Conservation (phyloP, 1,140 invertebrate species). For the Brachionus plicatilis region DNA sequence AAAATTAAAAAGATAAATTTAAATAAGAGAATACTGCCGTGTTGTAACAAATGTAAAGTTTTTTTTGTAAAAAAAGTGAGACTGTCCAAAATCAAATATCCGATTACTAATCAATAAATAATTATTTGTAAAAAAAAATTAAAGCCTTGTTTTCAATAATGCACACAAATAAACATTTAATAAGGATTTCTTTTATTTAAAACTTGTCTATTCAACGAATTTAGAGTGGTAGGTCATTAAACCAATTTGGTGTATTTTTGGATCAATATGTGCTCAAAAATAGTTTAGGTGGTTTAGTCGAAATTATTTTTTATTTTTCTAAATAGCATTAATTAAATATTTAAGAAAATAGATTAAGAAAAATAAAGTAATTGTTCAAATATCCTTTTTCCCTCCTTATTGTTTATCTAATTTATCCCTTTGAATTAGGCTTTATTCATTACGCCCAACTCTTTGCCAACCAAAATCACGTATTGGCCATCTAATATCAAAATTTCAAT, state of each 20-base stretch:
- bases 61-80: too few species aligned
- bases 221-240: neutral
- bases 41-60: too few species aligned
- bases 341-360: neutral
- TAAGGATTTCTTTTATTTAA: neutral
- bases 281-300: neutral
- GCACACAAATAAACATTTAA: neutral
- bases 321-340: neutral
- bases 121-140: neutral
- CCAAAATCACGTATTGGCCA: neutral
- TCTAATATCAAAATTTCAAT: neutral
- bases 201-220: neutral
- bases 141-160: neutral
- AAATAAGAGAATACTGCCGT: too few species aligned
- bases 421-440: neutral
- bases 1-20: too few species aligned
- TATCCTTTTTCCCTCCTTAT: neutral
- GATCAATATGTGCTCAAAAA: neutral
- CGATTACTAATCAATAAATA: neutral
- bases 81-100: too few species aligned
- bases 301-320: neutral
- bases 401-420: neutral
- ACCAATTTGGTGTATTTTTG: neutral
- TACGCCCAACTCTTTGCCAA: neutral
- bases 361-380: neutral